These are phyloP conservation scores for Vannuccia rotundouncinata DNA, from an alignment of 2,888 invertebrate species.

Conservation along the genomic window DNA sequence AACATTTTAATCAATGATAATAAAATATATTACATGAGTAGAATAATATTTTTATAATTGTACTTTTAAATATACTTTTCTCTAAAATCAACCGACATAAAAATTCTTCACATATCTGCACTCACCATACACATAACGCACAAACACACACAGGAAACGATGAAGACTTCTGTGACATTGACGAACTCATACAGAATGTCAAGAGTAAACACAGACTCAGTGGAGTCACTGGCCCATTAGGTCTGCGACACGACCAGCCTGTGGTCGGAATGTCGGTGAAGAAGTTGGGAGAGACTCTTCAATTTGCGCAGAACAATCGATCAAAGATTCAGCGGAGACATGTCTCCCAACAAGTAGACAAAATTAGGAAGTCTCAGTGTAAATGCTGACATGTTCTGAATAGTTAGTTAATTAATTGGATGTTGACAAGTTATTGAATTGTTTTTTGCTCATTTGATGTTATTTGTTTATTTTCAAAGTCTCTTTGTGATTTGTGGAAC, in stretches of 20 bases:
- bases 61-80: no score
- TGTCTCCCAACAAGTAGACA: neutral
- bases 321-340: neutral
- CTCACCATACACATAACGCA: neutral
- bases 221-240: neutral
- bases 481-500: neutral
- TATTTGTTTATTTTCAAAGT: neutral
- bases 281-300: neutral
- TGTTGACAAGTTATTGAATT: neutral
- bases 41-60: no score
- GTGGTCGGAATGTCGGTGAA: conserved; percentile 1
- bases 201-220: neutral
- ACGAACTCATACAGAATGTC: neutral
- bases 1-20: no score
- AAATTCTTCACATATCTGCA: no score
- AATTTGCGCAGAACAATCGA: neutral
- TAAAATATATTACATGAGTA: no score
- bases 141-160: neutral
- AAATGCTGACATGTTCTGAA: neutral
- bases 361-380: neutral
- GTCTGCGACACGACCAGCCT: neutral
- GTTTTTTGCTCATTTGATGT: neutral
- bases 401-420: no score
- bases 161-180: neutral
- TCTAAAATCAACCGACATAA: no score